Percentiles rank a stretch among this genome's conserved stretches.
phyloP scores from a whole-genome alignment of 2,797 vertebrate species.

The Thaleichthys pacificus region DNA sequence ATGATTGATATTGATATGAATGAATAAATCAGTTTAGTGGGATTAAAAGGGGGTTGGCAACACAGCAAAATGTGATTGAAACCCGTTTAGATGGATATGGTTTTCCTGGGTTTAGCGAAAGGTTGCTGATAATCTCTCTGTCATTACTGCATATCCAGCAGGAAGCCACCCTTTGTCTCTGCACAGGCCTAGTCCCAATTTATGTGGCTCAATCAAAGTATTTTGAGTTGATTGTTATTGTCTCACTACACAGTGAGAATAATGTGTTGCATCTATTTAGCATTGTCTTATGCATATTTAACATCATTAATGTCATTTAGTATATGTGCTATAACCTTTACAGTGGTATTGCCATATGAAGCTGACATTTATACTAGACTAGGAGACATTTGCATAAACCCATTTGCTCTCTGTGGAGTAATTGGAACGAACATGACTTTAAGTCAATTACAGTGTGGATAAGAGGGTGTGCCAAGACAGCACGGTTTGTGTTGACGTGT shows the following conservation, averaged over 20 bases:
- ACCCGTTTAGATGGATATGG: background rate
- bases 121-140: background rate
- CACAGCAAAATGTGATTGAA: conserved; percentile 6
- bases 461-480: conserved; percentile 9
- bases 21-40: background rate
- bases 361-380: conserved; percentile 15
- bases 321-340: too few species aligned
- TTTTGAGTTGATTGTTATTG: background rate
- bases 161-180: too few species aligned
- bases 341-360: background rate
- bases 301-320: background rate
- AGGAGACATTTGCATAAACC: conserved; percentile 21
- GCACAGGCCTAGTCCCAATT: background rate
- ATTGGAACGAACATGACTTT: conserved; percentile 28
- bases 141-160: background rate
- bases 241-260: background rate
- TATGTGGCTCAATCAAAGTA: background rate
- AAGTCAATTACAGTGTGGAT: conserved; percentile 24
- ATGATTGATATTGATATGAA: background rate
- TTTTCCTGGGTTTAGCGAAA: background rate
- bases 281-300: background rate
- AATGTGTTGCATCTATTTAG: background rate
- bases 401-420: conserved; percentile 27
- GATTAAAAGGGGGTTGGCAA: conserved; percentile 2
- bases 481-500: background rate